Conservation (phyloP, 2,888 invertebrate genomes). For the Drosophila austrosaltans region DNA sequence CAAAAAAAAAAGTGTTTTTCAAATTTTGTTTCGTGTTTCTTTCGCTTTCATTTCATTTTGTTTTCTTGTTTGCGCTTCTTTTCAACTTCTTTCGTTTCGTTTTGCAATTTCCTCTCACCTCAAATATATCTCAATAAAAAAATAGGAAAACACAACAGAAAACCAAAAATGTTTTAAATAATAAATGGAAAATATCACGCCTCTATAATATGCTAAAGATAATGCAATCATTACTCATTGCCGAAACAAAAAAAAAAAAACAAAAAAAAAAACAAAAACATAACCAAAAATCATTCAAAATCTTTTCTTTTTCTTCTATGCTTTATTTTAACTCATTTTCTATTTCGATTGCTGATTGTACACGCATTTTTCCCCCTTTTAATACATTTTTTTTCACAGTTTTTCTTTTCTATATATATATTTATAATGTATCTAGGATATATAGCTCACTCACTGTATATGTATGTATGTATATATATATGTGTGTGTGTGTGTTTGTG, state of each 20-base stretch:
- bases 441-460: slow-evolving; percentile 20
- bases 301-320: slow-evolving; percentile 3
- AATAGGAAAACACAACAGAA: too few species aligned
- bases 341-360: slow-evolving; percentile 50
- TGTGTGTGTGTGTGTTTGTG: slow-evolving; percentile 11
- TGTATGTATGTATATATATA: slow-evolving; percentile 69
- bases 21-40: slow-evolving; percentile 37
- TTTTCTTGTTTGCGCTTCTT: slow-evolving; percentile 18
- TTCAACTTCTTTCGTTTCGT: slow-evolving; percentile 1
- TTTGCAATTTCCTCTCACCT: slow-evolving; percentile 1
- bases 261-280: too few species aligned
- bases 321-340: slow-evolving; percentile 10
- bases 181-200: too few species aligned
- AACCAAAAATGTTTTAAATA: too few species aligned
- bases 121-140: too few species aligned
- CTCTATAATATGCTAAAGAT: background rate
- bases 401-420: slow-evolving; percentile 67
- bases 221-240: slow-evolving; percentile 3
- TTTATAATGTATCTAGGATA: slow-evolving; percentile 46
- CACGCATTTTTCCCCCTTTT: slow-evolving; percentile 72
- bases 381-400: background rate
- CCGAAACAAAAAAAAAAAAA: background rate
- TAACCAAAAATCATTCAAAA: too few species aligned
- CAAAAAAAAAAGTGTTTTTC: slow-evolving; percentile 28
- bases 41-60: slow-evolving; percentile 11